Evolutionary conservation across 2,113 vertebrate species (phyloP).

Genomic region (Ceyx margarethae): DNA sequence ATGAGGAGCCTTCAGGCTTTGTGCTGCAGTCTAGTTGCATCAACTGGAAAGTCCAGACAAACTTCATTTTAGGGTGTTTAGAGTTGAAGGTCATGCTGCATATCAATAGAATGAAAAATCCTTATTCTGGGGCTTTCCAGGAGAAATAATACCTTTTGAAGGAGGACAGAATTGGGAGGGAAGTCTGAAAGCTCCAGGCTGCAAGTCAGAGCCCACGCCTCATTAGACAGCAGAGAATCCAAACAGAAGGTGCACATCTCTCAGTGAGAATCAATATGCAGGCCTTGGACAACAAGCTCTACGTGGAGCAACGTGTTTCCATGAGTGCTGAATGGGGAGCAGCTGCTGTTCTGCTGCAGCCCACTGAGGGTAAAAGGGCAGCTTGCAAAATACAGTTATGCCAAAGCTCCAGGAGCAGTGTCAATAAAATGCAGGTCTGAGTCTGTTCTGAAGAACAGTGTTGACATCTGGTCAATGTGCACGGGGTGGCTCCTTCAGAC

Average conservation of each 20-base stretch:
- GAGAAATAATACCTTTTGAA: background rate
- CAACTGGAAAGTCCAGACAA: background rate
- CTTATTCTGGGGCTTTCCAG: background rate
- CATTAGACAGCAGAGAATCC: background rate
- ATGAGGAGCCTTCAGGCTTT: background rate
- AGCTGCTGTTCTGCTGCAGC: background rate
- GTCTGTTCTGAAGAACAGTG: background rate
- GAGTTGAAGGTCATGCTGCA: slow-evolving; percentile 26
- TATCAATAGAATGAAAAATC: background rate
- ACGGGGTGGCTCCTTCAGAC: background rate
- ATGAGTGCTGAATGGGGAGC: background rate
- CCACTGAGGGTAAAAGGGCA: background rate
- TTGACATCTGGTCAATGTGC: background rate
- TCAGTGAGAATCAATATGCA: background rate
- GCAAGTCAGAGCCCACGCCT: background rate
- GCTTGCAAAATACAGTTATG: background rate
- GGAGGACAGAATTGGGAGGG: background rate
- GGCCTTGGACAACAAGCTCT: background rate
- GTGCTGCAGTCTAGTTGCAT: background rate
- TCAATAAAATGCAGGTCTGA: background rate
- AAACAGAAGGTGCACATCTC: background rate
- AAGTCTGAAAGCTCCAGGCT: background rate
- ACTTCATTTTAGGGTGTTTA: background rate
- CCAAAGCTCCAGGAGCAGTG: background rate
- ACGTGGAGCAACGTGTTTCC: background rate